Evolutionary conservation across 2,888 invertebrate genomes (phyloP).

Genomic region (Vandiemenella viatica): DNA sequence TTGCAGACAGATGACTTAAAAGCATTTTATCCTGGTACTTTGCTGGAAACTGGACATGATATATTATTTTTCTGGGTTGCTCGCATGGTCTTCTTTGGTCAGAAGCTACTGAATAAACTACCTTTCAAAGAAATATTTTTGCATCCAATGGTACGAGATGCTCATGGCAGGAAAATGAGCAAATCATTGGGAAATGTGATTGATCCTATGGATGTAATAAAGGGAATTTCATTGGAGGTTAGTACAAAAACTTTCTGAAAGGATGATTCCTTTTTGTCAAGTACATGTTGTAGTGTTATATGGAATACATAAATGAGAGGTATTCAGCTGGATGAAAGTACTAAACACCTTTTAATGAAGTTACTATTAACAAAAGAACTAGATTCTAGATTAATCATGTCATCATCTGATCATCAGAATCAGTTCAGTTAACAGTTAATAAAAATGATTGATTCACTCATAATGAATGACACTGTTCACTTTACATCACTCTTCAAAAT

Average conservation of each 20-base stretch:
- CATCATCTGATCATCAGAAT: no score
- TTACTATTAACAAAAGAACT: no score
- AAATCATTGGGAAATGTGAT: slow-evolving; percentile 97
- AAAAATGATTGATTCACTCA: no score
- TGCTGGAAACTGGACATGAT: slow-evolving; percentile 94
- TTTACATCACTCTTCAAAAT: no score
- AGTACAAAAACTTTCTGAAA: slow-evolving; percentile 2
- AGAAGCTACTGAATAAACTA: slow-evolving; percentile 70
- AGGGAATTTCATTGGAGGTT: slow-evolving; percentile 65
- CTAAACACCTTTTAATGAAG: no score
- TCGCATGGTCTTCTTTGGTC: slow-evolving; percentile 95
- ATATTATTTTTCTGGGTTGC: slow-evolving; percentile 99
- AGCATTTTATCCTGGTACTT: slow-evolving; percentile 78
- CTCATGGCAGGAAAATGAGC: slow-evolving; percentile 97
- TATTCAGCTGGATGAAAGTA: no score
- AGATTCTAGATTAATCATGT: no score
- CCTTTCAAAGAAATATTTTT: slow-evolving; percentile 89
- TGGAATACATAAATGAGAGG: neutral
- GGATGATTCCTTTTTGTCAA: no score
- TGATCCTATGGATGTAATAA: slow-evolving; percentile 90
- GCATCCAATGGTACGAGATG: slow-evolving; percentile 94
- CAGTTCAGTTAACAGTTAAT: no score
- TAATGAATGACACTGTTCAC: no score
- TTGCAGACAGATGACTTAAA: slow-evolving; percentile 47
- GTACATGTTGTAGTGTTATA: neutral